Conservation (phyloP, 2,113 vertebrate genomes). For the Corynorhinus townsendii region DNA sequence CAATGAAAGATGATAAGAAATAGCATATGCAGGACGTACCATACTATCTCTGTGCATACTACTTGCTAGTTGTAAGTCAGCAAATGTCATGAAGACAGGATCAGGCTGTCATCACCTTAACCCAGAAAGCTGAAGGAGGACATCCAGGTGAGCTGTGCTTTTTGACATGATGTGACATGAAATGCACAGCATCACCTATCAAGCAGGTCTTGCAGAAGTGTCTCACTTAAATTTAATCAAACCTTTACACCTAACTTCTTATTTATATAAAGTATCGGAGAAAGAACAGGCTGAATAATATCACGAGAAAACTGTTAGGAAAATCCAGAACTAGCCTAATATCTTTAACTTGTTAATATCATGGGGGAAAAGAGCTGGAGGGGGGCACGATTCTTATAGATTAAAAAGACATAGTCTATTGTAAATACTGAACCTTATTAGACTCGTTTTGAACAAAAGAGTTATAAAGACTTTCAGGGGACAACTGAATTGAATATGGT, state of each 20-base stretch:
- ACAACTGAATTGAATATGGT: background rate
- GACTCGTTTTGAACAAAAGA: background rate
- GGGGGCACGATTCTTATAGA: background rate
- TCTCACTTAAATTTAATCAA: background rate
- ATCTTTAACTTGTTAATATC: background rate
- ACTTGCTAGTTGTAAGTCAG: background rate
- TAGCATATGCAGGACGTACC: too few relatives aligned
- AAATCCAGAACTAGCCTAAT: background rate
- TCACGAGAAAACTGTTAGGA: background rate
- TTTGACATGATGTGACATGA: background rate
- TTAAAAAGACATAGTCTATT: background rate
- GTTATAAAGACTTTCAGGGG: background rate
- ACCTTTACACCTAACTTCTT: background rate
- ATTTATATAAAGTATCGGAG: background rate
- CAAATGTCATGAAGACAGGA: background rate
- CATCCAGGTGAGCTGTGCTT: background rate
- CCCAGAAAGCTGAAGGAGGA: too few relatives aligned
- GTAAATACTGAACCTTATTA: background rate
- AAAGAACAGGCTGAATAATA: background rate
- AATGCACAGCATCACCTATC: background rate
- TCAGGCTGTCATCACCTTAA: background rate
- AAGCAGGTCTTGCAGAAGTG: background rate
- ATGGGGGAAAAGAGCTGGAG: fast-evolving
- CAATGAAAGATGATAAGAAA: background rate
- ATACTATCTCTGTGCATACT: background rate